These are phyloP conservation scores for Setipinna tenuifilis DNA, from an alignment of 2,797 vertebrate genomes.

Conservation along the genomic window DNA sequence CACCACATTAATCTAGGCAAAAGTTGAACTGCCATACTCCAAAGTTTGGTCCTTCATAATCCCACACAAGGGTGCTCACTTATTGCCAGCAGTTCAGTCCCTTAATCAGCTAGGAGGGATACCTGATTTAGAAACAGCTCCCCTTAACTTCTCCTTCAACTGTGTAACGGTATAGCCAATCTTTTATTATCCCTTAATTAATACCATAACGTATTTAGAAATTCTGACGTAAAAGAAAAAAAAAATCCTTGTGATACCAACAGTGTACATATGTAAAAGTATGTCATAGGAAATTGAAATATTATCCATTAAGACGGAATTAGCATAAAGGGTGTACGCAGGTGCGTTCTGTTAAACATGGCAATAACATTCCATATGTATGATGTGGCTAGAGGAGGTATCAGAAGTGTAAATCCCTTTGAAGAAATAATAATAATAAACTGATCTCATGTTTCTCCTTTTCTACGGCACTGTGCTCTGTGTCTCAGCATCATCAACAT, in stretches of 20 bases:
- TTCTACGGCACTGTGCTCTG: too few species aligned
- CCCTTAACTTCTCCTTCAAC: background rate
- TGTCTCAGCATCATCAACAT: background rate
- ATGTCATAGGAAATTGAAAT: background rate
- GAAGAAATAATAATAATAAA: background rate
- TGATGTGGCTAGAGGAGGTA: background rate
- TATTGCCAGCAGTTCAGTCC: background rate
- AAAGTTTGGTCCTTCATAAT: background rate
- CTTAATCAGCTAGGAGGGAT: background rate
- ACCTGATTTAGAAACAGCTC: background rate
- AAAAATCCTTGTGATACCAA: background rate
- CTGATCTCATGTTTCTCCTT: background rate
- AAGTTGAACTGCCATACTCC: background rate
- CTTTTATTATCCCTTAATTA: background rate
- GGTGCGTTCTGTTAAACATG: background rate
- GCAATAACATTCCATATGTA: background rate
- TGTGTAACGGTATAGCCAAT: background rate
- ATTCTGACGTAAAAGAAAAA: background rate
- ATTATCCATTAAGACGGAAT: background rate
- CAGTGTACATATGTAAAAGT: background rate
- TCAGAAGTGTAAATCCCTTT: background rate
- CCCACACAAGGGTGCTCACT: background rate
- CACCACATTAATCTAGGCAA: too few species aligned
- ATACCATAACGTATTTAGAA: background rate
- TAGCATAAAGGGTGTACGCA: background rate